Evolutionary conservation across 1,140 invertebrate species (phyloP).

Genomic region (Meloidogyne exigua): DNA sequence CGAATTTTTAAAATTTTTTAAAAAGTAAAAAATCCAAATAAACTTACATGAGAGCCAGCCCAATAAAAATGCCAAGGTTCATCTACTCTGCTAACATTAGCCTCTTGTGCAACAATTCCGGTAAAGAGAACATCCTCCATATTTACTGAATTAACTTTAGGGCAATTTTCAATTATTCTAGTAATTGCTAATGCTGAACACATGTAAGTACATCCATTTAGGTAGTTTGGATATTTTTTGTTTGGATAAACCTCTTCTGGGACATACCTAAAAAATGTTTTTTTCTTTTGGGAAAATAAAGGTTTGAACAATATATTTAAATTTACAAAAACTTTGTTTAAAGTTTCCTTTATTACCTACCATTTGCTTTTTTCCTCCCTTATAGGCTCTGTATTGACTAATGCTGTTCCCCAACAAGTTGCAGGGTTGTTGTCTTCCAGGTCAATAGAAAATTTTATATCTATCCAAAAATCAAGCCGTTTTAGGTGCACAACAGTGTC

Average conservation of each 20-base stretch:
- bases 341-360: no score
- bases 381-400: neutral
- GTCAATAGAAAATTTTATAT: constrained; percentile 10
- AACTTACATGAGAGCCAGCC: neutral
- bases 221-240: constrained; percentile 18
- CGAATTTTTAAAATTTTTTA: no score
- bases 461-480: constrained; percentile 24
- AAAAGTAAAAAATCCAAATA: neutral
- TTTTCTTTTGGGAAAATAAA: no score
- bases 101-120: constrained; percentile 18
- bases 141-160: constrained; percentile 5
- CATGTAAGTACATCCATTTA: constrained; percentile 26
- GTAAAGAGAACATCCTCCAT: constrained; percentile 21
- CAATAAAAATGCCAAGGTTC: constrained; percentile 9
- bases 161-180: neutral
- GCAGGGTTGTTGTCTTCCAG: neutral
- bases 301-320: no score
- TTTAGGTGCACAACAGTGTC: constrained; percentile 31
- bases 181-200: constrained; percentile 1
- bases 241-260: constrained; percentile 17
- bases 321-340: no score
- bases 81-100: neutral
- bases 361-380: constrained; percentile 14
- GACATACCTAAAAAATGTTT: constrained; percentile 35
- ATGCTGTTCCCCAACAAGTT: constrained; percentile 13